Base-by-base conservation (phyloP, 2,888 invertebrate genomes). In the Zygaena filipendulae region DNA sequence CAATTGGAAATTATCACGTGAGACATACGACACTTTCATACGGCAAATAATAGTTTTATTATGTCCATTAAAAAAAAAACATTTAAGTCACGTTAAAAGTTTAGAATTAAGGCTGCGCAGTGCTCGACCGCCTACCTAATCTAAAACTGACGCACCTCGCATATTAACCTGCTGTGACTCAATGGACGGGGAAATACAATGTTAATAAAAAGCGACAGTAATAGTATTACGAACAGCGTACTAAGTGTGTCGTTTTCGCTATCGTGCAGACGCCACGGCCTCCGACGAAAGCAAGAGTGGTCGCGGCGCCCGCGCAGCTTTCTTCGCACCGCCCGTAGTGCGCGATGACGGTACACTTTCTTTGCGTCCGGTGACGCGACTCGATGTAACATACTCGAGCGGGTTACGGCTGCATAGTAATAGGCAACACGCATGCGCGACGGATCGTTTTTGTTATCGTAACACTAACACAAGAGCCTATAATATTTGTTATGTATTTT, bases 231-330 rank as follows among this genome's bases (percentile, higher is more conserved):
- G 16, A 16, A 7, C 16, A 50, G 49, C 49, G 52, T 55, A 57
- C 57, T 43, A 66, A 68, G 71, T 68, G 56, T 71, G 75, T 61
- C 69, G 59, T 71, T 77, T 74, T 75, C 75, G 70, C 77, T 77
- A 72, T 77, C 77, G 60, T 37, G 50, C 69, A 75, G 72, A 75
- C 67, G 56, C 43, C 39, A 47, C 59, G 75, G 54, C 77, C 77
- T 63, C 70, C 47, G 46, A 54, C 60, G 71, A 77, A 77, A 75
- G 63, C 62, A 75, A 77, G 53, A 77, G 69, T 66, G 51, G 49
- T 51, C 34, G 49, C 58, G 60, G 51, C 70, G 72, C 70, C 59
- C 58, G 69, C 72, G 71, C 74, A 70, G 48, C 55, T 75, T 74
- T 77, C 75, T 75, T 74, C 59, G 64, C 59, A 59, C n/a, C n/a